phyloP scores from a whole-genome alignment of 92 coral and sea anemone genomes.

The Heteractis magnifica region DNA sequence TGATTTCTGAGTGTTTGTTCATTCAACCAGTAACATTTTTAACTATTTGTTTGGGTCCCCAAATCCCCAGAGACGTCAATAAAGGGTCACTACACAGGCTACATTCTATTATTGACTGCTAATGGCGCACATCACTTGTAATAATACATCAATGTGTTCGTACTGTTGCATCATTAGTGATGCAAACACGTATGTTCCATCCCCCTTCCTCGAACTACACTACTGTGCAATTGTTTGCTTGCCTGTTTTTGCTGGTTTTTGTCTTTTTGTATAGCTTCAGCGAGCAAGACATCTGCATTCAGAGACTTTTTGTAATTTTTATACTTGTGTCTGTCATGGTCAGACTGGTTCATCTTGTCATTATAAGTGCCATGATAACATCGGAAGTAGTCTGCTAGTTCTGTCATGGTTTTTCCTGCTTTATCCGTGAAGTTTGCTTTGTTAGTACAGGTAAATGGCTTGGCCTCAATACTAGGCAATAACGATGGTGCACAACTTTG shows the following conservation, averaged over 20 bases:
- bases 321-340: not conserved
- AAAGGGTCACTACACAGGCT: not conserved
- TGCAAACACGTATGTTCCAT: not conserved
- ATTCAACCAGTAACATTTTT: no score
- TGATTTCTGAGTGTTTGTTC: no score
- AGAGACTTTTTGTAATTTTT: not conserved
- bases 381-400: slow-evolving; percentile 26
- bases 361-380: not conserved
- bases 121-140: not conserved
- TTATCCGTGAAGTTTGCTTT: not conserved
- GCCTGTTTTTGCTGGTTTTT: slow-evolving; percentile 40
- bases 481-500: not conserved
- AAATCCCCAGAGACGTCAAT: no score
- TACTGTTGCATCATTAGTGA: not conserved
- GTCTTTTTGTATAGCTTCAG: slow-evolving; percentile 46
- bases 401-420: slow-evolving; percentile 16
- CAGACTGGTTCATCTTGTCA: not conserved
- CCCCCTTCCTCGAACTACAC: slow-evolving; percentile 43
- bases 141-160: not conserved
- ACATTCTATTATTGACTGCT: not conserved
- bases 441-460: not conserved
- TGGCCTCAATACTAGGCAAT: slow-evolving; percentile 15
- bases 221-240: slow-evolving; percentile 29
- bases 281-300: slow-evolving; percentile 17
- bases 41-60: no score